A percentile compares a stretch with the other conserved stretches of the same genome.
Conservation (phyloP, 2,113 vertebrate species). For the Lepus europaeus region DNA sequence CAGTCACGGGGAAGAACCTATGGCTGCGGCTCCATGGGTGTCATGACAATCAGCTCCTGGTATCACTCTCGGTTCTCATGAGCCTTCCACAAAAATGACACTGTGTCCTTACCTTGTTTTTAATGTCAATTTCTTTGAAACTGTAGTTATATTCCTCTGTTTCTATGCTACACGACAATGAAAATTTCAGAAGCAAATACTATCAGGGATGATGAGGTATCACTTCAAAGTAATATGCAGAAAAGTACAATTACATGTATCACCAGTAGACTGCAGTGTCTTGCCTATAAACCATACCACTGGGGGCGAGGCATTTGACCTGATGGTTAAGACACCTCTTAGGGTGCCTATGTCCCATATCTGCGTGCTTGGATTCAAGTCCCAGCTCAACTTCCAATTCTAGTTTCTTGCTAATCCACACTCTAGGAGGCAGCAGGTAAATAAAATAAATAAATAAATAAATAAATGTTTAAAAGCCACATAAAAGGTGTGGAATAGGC, state of each 20-base stretch:
- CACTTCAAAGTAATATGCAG: background rate
- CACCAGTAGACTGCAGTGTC: background rate
- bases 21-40: background rate
- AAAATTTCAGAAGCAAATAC: constrained; percentile 38
- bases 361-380: too few relatives aligned
- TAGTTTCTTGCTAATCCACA: too few relatives aligned
- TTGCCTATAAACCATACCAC: constrained; percentile 35
- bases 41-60: background rate
- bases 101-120: background rate
- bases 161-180: background rate
- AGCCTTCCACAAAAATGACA: constrained; percentile 22
- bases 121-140: constrained; percentile 27
- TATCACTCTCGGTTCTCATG: background rate
- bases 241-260: background rate
- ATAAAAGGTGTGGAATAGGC: background rate
- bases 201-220: background rate
- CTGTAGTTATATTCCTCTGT: background rate
- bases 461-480: too few relatives aligned
- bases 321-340: too few relatives aligned
- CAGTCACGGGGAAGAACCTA: background rate
- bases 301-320: background rate
- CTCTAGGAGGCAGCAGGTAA: too few relatives aligned
- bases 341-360: too few relatives aligned
- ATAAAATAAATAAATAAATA: too few relatives aligned
- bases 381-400: too few relatives aligned